phyloP scores from a whole-genome alignment of 2,113 vertebrate species.

The Erythrocercus mccallii region DNA sequence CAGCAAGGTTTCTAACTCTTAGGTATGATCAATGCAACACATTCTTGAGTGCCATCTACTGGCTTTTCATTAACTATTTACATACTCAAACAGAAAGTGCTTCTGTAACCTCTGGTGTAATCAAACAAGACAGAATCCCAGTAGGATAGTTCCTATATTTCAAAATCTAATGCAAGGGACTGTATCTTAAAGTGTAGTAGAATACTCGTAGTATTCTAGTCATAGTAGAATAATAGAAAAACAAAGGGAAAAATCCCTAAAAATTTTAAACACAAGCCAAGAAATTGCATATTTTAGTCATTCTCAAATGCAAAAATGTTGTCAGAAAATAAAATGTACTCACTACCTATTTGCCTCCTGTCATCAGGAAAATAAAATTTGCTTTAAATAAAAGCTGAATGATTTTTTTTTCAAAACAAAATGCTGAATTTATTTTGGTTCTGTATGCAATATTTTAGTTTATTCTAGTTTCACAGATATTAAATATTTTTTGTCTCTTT shows the following conservation, averaged over 20 bases:
- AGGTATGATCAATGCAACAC: background rate
- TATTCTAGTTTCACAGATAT: background rate
- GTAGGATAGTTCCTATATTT: background rate
- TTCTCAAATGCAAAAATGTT: background rate
- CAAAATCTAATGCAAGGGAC: background rate
- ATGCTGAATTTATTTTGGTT: background rate
- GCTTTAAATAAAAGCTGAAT: background rate
- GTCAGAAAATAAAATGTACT: background rate
- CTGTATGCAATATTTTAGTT: background rate
- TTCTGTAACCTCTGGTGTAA: background rate
- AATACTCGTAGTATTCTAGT: too few species aligned
- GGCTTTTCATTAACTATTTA: conserved; percentile 27
- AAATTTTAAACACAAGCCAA: background rate
- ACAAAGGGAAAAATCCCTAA: background rate
- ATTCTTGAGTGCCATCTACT: conserved; percentile 51
- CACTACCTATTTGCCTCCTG: background rate
- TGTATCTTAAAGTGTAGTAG: background rate
- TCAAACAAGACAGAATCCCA: background rate
- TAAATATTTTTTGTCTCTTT: background rate
- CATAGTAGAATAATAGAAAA: background rate
- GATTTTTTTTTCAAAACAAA: background rate
- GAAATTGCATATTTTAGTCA: background rate
- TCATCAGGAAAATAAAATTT: background rate
- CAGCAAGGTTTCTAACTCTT: background rate
- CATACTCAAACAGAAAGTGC: background rate